Evolutionary conservation across 1,140 invertebrate genomes (phyloP), one percentile per base, ranked within the genome.

Genomic region (Parapsyche elsis): DNA sequence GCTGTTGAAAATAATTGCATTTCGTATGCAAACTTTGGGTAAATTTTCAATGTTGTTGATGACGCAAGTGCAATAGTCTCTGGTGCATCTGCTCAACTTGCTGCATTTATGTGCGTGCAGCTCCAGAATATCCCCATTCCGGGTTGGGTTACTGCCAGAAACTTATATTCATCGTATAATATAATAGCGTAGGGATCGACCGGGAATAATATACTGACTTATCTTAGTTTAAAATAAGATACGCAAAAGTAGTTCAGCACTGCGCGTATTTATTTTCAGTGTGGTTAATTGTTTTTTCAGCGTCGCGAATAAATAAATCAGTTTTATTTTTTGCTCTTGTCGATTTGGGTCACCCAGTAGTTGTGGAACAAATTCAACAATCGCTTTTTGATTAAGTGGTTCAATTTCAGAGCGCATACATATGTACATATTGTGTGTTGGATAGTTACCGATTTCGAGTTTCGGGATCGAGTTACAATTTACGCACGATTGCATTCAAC

Each of bases 101-200:
- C 19, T 21, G 21, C 16, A 38, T 38, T 38, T 38, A 38, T 67
- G 61, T 19, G 19, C 61, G 21, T 2, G 19, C 61, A 12, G 46
- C 44, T 77, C 75, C 30, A 77, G 64, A 77, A 77, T 77, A 77
- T 67, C 53, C 59, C 75, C 49, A 77, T 77, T 77, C 75, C 75
- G 75, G 75, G 75, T 77, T 77, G 75, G 75, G 46, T 77, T 77
- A 77, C 44, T 77, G 75, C 75, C 75, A 77, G 75, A 64, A 64
- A 19, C n/a, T 57, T 46, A 57, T n/a, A 75, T 57, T 24, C 30
- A 14, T 23, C 10, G 14, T 24, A 67, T 67, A 67, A 23, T 61
- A 61, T 23, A 67, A 61, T 61, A 21, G 24, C 64, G 64, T 67
- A 61, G 57, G 57, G 57, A 61, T 67, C 24, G 59, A 14, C 64